Evolutionary conservation across 1,140 invertebrate species (phyloP), one percentile per base, ranked within the genome.

Genomic region (Zaprionus nigranus): DNA sequence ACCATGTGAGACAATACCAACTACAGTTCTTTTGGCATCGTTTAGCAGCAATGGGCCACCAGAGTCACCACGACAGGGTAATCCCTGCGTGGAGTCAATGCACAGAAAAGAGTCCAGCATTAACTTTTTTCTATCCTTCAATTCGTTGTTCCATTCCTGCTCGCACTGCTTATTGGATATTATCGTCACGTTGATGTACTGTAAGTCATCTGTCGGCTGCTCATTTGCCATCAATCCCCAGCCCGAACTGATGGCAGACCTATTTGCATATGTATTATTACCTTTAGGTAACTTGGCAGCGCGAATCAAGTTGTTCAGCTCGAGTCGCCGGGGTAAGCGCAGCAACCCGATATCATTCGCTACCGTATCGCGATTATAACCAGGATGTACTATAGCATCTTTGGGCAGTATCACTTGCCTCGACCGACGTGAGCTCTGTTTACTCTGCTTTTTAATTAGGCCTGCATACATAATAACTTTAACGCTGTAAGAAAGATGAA

Each of bases 1-100:
- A 4, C 83, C 83, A 17, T 86, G 83, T 1, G 83, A 88, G 1
- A 86, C 78, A 20, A 86, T 28, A 0, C 83, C 83, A 20, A 86
- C 81, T 12, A 86, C 4, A 9, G 77, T 87, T 7, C 11, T 43
- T 0, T 59, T 59, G 17, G 53, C 59, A 68, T 87, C 84, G 9
- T 51, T 36, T 1, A 86, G 56, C 0, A 86, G 77, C 2, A 86
- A 46, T 0, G 83, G 83, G 5, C 83, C 78, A 4, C 83, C 83
- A 3, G 83, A 86, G 15, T 86, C 83, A 2, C 83, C 83, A 9
- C n/a, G 62, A 38, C 83, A 86, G 0, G 83, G 83, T 28, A 88
- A 38, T 6, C 83, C 83, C 1, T 3, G 11, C 1, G 20, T 49
- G 12, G 84, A 63, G 40, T 78, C 57, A 4, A 88, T 67, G 66